phyloP scores from a whole-genome alignment of 2,888 invertebrate species.

The Amphiduros pacificus region DNA sequence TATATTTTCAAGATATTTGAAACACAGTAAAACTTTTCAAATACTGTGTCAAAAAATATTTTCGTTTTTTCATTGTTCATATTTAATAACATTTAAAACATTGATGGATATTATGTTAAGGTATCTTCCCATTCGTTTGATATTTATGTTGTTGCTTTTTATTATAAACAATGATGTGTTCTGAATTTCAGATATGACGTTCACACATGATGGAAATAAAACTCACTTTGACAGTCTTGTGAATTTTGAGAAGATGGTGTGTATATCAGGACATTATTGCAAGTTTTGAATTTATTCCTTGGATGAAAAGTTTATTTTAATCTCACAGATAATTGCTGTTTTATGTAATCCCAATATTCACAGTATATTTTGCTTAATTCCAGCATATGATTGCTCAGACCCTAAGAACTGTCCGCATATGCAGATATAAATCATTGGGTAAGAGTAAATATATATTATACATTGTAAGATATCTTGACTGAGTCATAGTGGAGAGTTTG shows the following conservation, averaged over 20 bases:
- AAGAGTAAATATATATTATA: background rate
- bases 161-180: too few relatives aligned
- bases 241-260: slow-evolving; percentile 83
- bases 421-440: slow-evolving; percentile 68
- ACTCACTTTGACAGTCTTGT: slow-evolving; percentile 77
- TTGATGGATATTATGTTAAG: background rate
- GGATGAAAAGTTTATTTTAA: background rate
- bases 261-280: background rate
- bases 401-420: slow-evolving; percentile 75
- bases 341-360: background rate
- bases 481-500: too few relatives aligned
- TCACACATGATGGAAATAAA: slow-evolving; percentile 84
- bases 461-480: too few relatives aligned
- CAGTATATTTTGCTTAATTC: slow-evolving; percentile 32
- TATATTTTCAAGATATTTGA: background rate
- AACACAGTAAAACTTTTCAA: background rate
- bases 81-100: too few relatives aligned
- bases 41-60: too few relatives aligned
- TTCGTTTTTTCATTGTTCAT: too few relatives aligned
- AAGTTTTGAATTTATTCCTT: background rate
- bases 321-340: background rate
- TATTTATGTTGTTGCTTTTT: too few relatives aligned
- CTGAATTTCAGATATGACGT: slow-evolving; percentile 68
- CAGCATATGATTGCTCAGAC: slow-evolving; percentile 82
- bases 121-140: too few relatives aligned